Conservation (phyloP, 2,797 vertebrate genomes). For the Falco peregrinus region DNA sequence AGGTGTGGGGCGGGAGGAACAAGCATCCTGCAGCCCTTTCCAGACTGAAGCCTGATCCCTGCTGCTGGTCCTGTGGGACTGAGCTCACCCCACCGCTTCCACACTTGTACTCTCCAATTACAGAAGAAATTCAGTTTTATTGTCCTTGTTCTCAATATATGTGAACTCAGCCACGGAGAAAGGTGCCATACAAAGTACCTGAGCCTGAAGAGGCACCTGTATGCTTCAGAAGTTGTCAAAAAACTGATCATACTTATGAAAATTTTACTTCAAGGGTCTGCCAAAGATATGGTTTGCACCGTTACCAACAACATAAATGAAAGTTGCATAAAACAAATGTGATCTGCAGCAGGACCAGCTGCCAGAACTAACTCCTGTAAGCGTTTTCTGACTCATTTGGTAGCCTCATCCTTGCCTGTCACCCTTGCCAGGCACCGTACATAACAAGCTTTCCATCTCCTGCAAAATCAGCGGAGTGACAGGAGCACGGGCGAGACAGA, state of each 20-base stretch:
- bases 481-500: not conserved
- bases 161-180: not conserved
- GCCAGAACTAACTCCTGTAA: not conserved
- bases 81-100: not conserved
- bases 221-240: not conserved
- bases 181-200: not conserved
- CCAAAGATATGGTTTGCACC: not conserved
- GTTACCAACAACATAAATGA: not conserved
- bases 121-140: not conserved
- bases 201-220: not conserved
- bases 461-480: not conserved
- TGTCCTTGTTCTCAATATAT: not conserved
- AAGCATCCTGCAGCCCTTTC: not conserved
- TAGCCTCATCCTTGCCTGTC: not conserved
- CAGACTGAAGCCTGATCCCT: not conserved
- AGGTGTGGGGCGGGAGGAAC: not conserved
- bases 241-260: not conserved
- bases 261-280: not conserved
- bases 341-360: not conserved
- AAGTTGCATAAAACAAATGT: not conserved
- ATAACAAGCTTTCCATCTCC: not conserved
- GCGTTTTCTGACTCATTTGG: not conserved
- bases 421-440: not conserved
- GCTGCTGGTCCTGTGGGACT: not conserved
- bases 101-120: not conserved